Conservation (phyloP, 2,888 invertebrate genomes). For the Heliconius hortense region DNA sequence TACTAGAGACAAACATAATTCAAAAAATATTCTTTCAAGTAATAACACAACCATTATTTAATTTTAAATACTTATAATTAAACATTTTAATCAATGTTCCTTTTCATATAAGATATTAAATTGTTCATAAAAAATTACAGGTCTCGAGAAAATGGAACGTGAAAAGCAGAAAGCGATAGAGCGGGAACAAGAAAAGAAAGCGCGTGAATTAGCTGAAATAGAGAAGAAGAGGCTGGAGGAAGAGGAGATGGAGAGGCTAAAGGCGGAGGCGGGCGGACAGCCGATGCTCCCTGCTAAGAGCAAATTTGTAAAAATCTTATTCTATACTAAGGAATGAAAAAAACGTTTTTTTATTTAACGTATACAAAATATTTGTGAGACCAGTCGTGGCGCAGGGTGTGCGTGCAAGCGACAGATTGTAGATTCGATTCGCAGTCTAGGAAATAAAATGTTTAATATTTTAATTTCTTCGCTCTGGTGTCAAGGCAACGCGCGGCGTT, state of each 20-base stretch:
- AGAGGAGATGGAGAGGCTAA: constrained; percentile 65
- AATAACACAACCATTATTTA: no score
- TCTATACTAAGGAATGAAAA: not conserved
- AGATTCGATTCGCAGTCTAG: no score
- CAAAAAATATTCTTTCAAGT: no score
- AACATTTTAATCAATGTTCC: no score
- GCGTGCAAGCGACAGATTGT: no score
- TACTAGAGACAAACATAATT: no score
- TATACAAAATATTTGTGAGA: not conserved
- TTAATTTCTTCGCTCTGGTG: no score
- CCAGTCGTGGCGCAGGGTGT: no score
- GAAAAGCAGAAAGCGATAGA: constrained; percentile 95
- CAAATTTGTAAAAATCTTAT: constrained; percentile 74
- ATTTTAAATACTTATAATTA: no score
- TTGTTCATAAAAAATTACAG: constrained; percentile 63
- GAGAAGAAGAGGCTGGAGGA: constrained; percentile 84
- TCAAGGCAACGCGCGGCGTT: no score
- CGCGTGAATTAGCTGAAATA: constrained; percentile 84
- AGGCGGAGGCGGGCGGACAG: constrained; percentile 66
- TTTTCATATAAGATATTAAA: no score
- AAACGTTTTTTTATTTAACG: not conserved
- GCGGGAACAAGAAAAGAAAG: constrained; percentile 85
- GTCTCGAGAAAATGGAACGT: constrained; percentile 98
- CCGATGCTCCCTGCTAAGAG: constrained; percentile 80
- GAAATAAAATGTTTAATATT: no score